Evolutionary conservation across 2,113 vertebrate genomes (phyloP).

Genomic region (Mustela nigripes): DNA sequence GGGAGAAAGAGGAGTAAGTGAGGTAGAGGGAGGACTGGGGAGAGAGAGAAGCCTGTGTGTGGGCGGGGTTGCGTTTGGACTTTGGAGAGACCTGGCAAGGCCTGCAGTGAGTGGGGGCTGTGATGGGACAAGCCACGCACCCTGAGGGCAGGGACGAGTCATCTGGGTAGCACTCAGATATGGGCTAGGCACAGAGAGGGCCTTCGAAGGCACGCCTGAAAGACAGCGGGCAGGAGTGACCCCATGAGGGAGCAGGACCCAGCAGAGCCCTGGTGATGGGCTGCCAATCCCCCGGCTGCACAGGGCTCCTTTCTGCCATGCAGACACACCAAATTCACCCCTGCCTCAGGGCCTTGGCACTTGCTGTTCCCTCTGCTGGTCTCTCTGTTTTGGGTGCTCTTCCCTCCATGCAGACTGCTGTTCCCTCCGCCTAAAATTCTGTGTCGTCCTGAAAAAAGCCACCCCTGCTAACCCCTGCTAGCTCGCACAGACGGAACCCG

Average conservation of each 20-base stretch:
- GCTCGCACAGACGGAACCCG: not conserved
- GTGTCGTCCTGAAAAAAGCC: not conserved
- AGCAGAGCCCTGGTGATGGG: not conserved
- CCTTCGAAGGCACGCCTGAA: not conserved
- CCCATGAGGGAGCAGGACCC: not conserved
- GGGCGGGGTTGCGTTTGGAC: not conserved
- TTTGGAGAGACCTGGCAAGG: not conserved
- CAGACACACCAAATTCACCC: not conserved
- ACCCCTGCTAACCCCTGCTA: not conserved
- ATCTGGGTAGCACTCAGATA: not conserved
- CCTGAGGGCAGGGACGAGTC: not conserved
- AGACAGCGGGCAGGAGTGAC: not conserved
- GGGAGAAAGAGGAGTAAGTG: too few species aligned
- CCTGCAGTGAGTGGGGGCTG: not conserved
- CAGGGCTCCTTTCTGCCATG: not conserved
- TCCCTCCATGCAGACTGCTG: not conserved
- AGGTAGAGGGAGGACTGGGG: not conserved
- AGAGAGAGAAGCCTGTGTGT: not conserved
- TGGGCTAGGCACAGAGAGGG: not conserved
- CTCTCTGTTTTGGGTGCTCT: not conserved
- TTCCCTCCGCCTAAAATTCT: not conserved
- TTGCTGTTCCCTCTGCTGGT: not conserved
- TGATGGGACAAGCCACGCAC: not conserved
- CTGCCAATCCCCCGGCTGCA: accelerated
- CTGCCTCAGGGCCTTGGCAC: not conserved